Evolutionary conservation across 1,140 invertebrate genomes (phyloP).

Genomic region (Neodiprion lecontei): DNA sequence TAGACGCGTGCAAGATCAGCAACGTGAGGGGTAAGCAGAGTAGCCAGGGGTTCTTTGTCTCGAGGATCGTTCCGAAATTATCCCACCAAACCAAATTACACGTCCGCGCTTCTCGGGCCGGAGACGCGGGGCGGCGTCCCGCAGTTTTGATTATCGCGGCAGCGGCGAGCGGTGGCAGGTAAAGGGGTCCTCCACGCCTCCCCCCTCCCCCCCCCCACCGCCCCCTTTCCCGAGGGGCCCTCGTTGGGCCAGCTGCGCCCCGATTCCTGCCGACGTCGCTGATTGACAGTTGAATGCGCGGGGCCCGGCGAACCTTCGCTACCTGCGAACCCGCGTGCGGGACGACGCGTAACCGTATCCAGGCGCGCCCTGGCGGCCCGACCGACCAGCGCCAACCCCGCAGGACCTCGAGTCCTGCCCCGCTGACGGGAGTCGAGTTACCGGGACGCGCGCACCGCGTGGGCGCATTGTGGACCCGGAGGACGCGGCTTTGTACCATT

Average conservation of each 20-base stretch:
- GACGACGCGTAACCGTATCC: constrained; percentile 4
- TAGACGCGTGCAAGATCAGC: neutral
- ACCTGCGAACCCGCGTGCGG: neutral
- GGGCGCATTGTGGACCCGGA: neutral
- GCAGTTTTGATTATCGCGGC: constrained; percentile 8
- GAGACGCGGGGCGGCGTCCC: neutral
- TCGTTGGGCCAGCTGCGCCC: neutral
- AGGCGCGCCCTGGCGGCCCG: constrained; percentile 1
- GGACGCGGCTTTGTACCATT: neutral
- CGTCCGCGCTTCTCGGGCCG: neutral
- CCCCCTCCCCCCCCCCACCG: neutral
- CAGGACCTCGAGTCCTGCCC: neutral
- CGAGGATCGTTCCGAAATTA: neutral
- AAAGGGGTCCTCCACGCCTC: constrained; percentile 2
- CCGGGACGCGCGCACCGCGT: neutral
- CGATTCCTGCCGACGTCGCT: constrained; percentile 26
- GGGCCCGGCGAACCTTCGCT: neutral
- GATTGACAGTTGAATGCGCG: constrained; percentile 43
- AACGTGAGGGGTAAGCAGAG: neutral
- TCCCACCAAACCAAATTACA: neutral
- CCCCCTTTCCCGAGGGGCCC: neutral
- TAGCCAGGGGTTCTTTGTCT: neutral
- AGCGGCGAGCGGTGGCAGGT: constrained; percentile 2
- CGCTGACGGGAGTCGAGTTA: constrained; percentile 4
- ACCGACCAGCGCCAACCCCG: neutral